A percentile compares a stretch with the other conserved stretches of the same genome.
Conservation (phyloP, 2,113 vertebrate genomes). For the Halichoeres trimaculatus region DNA sequence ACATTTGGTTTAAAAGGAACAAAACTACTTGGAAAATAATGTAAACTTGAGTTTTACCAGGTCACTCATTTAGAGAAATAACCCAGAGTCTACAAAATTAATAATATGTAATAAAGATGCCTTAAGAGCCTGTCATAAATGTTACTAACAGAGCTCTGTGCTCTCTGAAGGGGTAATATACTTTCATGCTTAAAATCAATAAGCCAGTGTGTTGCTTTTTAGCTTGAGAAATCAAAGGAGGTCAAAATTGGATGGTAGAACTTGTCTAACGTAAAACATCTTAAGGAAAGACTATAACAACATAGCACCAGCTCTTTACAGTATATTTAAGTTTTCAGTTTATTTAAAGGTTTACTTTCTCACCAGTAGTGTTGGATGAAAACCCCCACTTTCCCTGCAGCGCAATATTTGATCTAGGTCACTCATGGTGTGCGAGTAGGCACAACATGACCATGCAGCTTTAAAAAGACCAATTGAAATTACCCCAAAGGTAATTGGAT, state of each 20-base stretch:
- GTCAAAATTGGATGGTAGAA: background rate
- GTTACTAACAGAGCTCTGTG: too few relatives aligned
- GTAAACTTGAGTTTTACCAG: too few relatives aligned
- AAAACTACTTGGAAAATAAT: too few relatives aligned
- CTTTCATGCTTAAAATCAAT: background rate
- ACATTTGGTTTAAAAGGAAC: too few relatives aligned
- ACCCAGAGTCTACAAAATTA: too few relatives aligned
- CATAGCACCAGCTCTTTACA: too few relatives aligned
- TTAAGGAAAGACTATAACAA: too few relatives aligned
- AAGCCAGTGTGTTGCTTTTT: background rate
- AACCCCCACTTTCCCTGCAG: background rate
- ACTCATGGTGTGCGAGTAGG: constrained; percentile 39
- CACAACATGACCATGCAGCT: constrained; percentile 28
- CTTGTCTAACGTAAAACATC: background rate
- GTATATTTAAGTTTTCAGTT: background rate
- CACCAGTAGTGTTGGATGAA: background rate
- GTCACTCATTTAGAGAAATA: too few relatives aligned
- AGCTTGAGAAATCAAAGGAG: background rate
- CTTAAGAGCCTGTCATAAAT: too few relatives aligned
- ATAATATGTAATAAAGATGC: too few relatives aligned
- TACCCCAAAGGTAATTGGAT: constrained; percentile 34
- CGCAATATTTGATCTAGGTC: constrained; percentile 52
- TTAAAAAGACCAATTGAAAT: constrained; percentile 63
- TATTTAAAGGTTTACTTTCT: constrained; percentile 8
- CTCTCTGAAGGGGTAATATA: too few relatives aligned